Evolutionary conservation across 2,113 vertebrate genomes (phyloP), one percentile per base, ranked within the genome.

Genomic region (Taurulus bubalis): DNA sequence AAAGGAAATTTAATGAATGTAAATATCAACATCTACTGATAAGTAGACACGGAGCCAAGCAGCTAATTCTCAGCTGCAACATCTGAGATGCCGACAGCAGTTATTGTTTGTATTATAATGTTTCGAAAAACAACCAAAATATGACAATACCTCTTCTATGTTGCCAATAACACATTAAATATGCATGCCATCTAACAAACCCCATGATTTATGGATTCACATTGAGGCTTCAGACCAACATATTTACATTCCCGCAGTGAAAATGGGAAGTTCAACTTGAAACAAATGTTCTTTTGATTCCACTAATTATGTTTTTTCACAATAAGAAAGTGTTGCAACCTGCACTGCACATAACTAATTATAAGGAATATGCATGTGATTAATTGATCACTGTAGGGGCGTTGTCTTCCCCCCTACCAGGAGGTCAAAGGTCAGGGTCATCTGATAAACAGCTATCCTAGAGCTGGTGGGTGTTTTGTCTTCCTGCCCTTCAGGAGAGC

Each of bases 391-490:
- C 34, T 34, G n/a, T n/a, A n/a, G n/a, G n/a, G n/a, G n/a, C n/a
- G n/a, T n/a, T n/a, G 34, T 34, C 30, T 32, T 4, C 30, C 30
- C n/a, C 30, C 30, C 2, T 36, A 38, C 15, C 18, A 28, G 22
- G 12, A 59, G 55, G 55, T 51, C 56, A 70, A 12, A 60, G 40
- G 53, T 77, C 38, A 77, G 55, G 65, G 56, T 40, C 24, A 40
- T 45, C 10, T 59, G 34, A 34, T 34, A 34, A 34, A 34, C 34
- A 34, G 34, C 34, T 34, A 6, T 34, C 34, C 34, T 34, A 34
- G 34, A 34, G 34, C 34, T 6, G 12, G 26, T 1, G 26, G 42
- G 65, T 67, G 4, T 32, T 68, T 45, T 22, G 45, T 45, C 32
- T 59, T 38, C 14, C 36, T 59, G 53, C 18, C 16, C n/a, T 67